phyloP scores from a whole-genome alignment of 2,113 vertebrate genomes.

The Oxygymnocypris stewartii region DNA sequence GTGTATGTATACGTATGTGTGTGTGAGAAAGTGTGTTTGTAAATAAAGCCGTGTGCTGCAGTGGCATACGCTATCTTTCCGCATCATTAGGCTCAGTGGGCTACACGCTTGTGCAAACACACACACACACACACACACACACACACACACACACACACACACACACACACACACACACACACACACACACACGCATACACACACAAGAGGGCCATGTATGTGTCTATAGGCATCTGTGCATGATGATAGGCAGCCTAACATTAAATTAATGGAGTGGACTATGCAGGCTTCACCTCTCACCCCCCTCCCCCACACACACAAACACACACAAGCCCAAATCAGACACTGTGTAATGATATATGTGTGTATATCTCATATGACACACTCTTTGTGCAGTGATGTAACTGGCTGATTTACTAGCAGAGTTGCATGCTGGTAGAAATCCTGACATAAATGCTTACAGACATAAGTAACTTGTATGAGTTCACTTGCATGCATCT shows the following conservation, averaged over 20 bases:
- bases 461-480: background rate
- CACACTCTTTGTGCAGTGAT: conserved; percentile 42
- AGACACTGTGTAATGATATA: conserved; percentile 40
- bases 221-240: conserved; percentile 97
- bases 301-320: conserved; percentile 15
- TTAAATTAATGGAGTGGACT: conserved; percentile 92
- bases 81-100: conserved; percentile 95
- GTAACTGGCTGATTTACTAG: conserved; percentile 33
- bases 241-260: conserved; percentile 94
- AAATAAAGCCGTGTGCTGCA: conserved; percentile 78
- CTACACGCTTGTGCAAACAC: conserved; percentile 82
- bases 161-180: too few relatives aligned
- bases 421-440: background rate
- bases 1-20: conserved; percentile 42
- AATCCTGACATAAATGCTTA: background rate
- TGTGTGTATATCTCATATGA: conserved; percentile 48
- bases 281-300: conserved; percentile 55
- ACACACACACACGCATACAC: too few relatives aligned
- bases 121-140: conserved; percentile 59
- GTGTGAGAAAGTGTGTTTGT: conserved; percentile 10
- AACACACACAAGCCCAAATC: conserved; percentile 44
- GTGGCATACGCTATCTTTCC: conserved; percentile 91
- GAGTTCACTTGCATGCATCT: background rate
- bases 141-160: too few relatives aligned
- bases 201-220: conserved; percentile 94